Conservation (phyloP, 2,113 vertebrate genomes). For the Corythaeola cristata region DNA sequence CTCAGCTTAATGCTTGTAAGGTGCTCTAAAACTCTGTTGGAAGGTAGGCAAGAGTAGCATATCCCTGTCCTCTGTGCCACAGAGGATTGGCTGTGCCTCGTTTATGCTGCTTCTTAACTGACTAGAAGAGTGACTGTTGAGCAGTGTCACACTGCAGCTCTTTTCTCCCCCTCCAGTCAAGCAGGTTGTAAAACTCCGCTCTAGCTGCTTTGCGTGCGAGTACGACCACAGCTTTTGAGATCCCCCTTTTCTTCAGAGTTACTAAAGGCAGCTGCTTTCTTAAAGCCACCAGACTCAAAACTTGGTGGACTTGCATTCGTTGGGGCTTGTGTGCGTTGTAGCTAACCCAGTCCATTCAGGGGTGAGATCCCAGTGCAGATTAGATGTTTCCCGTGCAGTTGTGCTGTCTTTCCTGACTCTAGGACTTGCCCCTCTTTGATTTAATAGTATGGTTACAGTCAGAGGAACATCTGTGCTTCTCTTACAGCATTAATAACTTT, state of each 20-base stretch:
- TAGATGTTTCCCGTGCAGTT: fast-evolving
- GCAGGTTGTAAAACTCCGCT: not conserved
- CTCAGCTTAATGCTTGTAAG: not conserved
- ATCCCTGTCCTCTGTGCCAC: not conserved
- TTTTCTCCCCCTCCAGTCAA: not conserved
- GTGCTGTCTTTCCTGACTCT: not conserved
- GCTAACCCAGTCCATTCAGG: not conserved
- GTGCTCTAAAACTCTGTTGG: not conserved
- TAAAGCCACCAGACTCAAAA: not conserved
- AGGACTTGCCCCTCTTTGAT: not conserved
- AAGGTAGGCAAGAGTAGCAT: not conserved
- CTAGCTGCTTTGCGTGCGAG: not conserved
- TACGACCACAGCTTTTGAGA: not conserved
- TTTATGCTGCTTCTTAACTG: not conserved
- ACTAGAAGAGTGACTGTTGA: not conserved
- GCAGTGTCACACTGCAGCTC: not conserved
- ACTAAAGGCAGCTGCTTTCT: not conserved
- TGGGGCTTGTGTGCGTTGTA: not conserved
- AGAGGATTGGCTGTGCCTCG: not conserved
- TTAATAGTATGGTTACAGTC: not conserved
- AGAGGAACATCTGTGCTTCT: not conserved
- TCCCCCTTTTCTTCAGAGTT: not conserved
- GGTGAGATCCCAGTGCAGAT: not conserved
- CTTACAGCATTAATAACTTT: fast-evolving
- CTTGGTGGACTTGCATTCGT: fast-evolving